Percentiles rank a stretch among this genome's conserved stretches.
These are phyloP conservation scores for Mugil cephalus DNA, from an alignment of 2,113 vertebrate genomes.

Conservation along the genomic window DNA sequence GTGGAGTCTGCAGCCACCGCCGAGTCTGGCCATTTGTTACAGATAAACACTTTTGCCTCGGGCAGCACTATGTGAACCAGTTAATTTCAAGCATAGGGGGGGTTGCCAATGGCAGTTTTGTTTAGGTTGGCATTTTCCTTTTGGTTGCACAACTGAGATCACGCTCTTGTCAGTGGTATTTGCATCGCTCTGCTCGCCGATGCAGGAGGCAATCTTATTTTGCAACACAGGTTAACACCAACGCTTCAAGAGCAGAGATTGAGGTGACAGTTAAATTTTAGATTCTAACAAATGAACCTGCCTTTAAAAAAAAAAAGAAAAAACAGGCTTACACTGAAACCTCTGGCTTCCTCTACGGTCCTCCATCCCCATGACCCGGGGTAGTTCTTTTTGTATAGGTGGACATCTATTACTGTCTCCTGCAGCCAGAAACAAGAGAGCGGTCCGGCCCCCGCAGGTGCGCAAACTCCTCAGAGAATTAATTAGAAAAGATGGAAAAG, in stretches of 20 bases:
- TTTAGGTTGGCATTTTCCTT: background rate
- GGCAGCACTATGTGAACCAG: background rate
- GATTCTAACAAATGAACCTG: conserved; percentile 18
- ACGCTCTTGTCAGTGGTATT: background rate
- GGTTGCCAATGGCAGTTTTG: background rate
- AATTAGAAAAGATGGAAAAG: conserved; percentile 75
- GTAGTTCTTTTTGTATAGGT: conserved; percentile 39
- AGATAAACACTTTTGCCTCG: background rate
- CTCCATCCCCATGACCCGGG: conserved; percentile 47
- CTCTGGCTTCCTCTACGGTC: conserved; percentile 21
- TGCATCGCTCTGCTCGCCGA: no score
- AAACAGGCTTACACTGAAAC: conserved; percentile 19
- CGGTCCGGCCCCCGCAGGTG: conserved; percentile 54
- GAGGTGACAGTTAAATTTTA: background rate
- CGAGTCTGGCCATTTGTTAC: no score
- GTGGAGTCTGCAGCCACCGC: no score
- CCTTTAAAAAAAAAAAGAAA: no score
- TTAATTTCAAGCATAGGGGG: background rate
- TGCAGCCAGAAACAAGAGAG: conserved; percentile 59
- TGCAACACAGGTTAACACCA: background rate
- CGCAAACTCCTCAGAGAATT: conserved; percentile 66
- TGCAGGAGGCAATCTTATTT: background rate
- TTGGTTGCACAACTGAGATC: background rate
- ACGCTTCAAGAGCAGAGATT: background rate
- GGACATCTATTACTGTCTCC: conserved; percentile 73